Percentiles rank a stretch among this genome's conserved stretches.
Conservation (phyloP, 2,113 vertebrate species). For the Poecilia latipinna region DNA sequence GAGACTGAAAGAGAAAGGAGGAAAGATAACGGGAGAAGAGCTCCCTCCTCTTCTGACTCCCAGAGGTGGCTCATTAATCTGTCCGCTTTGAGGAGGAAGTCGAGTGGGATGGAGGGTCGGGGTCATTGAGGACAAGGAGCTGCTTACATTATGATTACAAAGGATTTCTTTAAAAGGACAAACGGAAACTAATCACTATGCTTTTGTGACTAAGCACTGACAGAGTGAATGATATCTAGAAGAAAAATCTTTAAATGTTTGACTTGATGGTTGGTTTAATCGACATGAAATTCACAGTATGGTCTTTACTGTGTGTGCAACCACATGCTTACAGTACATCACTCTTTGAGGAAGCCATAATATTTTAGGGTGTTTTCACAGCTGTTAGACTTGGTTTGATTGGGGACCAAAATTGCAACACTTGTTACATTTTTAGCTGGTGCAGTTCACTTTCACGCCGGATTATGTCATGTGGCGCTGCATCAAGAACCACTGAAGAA, state of each 20-base stretch:
- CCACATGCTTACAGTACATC: neutral
- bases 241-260: neutral
- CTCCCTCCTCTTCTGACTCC: slow-evolving; percentile 28
- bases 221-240: slow-evolving; percentile 54
- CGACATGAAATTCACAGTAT: neutral
- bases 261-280: neutral
- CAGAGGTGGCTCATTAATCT: slow-evolving; percentile 48
- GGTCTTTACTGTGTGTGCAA: neutral
- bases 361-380: neutral
- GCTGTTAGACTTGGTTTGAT: too few species aligned
- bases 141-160: slow-evolving; percentile 8
- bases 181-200: slow-evolving; percentile 57
- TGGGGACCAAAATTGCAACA: too few species aligned
- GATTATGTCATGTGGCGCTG: too few species aligned
- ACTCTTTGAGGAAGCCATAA: neutral
- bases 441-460: too few species aligned
- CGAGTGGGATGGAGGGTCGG: slow-evolving; percentile 15
- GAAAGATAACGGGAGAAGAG: slow-evolving; percentile 37
- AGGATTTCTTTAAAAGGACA: slow-evolving; percentile 30
- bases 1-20: slow-evolving; percentile 49
- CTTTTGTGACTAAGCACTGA: slow-evolving; percentile 41
- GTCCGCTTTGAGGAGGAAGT: slow-evolving; percentile 56
- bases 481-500: too few species aligned
- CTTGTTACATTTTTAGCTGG: too few species aligned
- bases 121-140: slow-evolving; percentile 12